Conservation (phyloP, 2,797 vertebrate genomes). For the Sternotherus odoratus region DNA sequence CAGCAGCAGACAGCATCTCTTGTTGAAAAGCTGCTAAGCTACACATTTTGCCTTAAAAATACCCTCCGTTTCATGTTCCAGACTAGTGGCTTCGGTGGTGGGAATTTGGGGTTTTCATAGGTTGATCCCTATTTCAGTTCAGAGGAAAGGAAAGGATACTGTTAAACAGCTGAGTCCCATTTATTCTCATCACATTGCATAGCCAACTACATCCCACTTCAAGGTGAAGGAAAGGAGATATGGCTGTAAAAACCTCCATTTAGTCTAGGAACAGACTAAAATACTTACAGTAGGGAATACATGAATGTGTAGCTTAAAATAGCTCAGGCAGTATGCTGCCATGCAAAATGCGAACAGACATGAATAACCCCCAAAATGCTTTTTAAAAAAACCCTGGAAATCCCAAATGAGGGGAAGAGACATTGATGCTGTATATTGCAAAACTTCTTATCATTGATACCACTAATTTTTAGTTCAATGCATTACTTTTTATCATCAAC, state of each 20-base stretch:
- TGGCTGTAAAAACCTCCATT: constrained; percentile 5
- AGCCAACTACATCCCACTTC: background rate
- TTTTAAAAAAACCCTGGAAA: background rate
- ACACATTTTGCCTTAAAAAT: background rate
- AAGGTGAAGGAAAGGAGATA: background rate
- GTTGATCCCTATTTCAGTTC: background rate
- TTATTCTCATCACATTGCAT: background rate
- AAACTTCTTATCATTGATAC: constrained; percentile 63
- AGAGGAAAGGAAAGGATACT: background rate
- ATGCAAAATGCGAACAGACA: background rate
- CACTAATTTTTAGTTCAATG: constrained; percentile 73
- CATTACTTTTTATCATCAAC: constrained; percentile 79
- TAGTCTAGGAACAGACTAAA: background rate
- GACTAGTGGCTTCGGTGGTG: background rate
- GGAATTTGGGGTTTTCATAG: background rate
- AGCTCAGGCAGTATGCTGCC: background rate
- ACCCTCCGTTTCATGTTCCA: background rate
- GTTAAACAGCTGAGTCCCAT: background rate
- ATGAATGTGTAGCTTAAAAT: constrained; percentile 30
- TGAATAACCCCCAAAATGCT: background rate
- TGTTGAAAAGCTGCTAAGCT: background rate
- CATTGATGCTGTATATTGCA: background rate
- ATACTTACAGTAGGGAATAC: background rate
- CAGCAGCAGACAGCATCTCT: background rate
- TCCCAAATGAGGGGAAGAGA: constrained; percentile 5